phyloP scores from a whole-genome alignment of 2,797 vertebrate genomes.

The Galaxias olidus region DNA sequence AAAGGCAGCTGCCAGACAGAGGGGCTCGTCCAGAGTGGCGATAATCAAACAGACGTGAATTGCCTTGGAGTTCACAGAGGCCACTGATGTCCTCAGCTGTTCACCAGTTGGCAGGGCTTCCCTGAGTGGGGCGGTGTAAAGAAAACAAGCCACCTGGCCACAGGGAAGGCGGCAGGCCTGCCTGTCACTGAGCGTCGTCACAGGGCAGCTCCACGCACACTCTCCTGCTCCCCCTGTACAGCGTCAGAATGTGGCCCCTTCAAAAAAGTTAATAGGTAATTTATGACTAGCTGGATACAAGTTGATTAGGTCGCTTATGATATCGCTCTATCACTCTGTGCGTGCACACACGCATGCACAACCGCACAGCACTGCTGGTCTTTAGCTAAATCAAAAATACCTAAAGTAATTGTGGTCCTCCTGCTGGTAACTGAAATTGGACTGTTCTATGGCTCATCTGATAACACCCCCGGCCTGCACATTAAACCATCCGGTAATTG shows the following conservation, averaged over 20 bases:
- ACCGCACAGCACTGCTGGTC: no score
- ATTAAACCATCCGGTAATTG: constrained; percentile 12
- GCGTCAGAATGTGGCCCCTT: no score
- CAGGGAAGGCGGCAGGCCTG: constrained; percentile 6
- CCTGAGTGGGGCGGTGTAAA: constrained; percentile 27
- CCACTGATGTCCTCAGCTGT: constrained; percentile 60
- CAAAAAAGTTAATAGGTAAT: no score
- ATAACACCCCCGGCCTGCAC: neutral
- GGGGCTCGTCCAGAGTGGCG: constrained; percentile 52
- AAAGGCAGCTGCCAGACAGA: constrained; percentile 62
- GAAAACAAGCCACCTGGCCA: constrained; percentile 50
- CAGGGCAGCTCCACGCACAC: neutral
- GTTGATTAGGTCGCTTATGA: no score
- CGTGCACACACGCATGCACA: no score
- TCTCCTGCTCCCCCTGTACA: constrained; percentile 5
- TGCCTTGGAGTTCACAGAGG: constrained; percentile 30
- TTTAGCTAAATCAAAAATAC: no score
- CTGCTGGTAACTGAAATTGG: constrained; percentile 9
- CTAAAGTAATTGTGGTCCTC: neutral
- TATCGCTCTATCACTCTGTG: no score
- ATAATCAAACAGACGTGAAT: constrained; percentile 59
- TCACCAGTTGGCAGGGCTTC: constrained; percentile 47
- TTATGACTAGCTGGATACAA: no score
- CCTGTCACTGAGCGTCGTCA: constrained; percentile 18
- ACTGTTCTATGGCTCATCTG: neutral